These are phyloP conservation scores for Ornithorhynchus anatinus DNA, from an alignment of 2,113 vertebrate genomes.

Conservation along the genomic window DNA sequence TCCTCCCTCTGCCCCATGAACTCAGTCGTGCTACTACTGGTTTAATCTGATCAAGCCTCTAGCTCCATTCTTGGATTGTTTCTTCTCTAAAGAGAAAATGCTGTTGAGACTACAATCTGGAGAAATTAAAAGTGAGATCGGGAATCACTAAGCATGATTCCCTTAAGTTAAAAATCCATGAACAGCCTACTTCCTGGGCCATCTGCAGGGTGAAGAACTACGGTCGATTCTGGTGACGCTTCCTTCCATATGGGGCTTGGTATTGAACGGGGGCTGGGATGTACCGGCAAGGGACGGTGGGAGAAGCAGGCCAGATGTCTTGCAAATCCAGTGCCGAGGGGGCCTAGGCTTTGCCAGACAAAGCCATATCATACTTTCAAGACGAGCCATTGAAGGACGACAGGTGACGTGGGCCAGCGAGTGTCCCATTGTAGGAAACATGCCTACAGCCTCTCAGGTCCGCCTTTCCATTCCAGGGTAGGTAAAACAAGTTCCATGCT, in stretches of 20 bases:
- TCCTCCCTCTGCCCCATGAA: not conserved
- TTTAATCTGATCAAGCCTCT: not conserved
- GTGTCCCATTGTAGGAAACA: not conserved
- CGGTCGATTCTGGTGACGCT: no score
- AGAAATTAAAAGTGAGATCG: not conserved
- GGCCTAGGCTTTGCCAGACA: no score
- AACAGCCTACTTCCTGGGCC: no score
- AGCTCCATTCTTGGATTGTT: not conserved
- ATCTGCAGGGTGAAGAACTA: no score
- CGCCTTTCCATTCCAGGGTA: not conserved
- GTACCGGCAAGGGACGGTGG: no score
- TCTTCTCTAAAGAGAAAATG: conserved; percentile 24
- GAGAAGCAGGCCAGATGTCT: no score
- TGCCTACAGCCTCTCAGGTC: not conserved
- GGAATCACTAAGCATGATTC: not conserved
- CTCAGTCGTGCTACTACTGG: fast-evolving
- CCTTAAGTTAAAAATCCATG: not conserved
- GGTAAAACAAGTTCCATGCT: not conserved
- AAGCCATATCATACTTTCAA: no score
- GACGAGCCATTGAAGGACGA: no score
- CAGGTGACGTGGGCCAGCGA: no score
- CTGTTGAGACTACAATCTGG: not conserved
- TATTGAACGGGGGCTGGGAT: no score
- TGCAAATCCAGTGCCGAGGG: no score
- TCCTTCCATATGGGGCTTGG: no score